These are phyloP conservation scores for Phaenicophaeus curvirostris DNA, from an alignment of 2,797 vertebrate species.

Conservation along the genomic window DNA sequence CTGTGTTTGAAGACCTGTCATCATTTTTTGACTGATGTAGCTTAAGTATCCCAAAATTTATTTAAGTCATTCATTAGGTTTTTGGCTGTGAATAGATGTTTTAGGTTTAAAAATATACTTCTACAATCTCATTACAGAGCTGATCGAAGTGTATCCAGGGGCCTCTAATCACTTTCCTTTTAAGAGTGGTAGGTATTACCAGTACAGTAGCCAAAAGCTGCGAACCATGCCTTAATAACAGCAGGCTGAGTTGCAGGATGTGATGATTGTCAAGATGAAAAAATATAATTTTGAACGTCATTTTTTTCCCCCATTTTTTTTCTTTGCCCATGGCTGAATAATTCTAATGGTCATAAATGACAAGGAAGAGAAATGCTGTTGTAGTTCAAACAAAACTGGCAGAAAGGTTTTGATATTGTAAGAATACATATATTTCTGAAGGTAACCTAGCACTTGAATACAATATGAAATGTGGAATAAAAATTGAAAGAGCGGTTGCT, in stretches of 20 bases:
- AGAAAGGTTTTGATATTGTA: not conserved
- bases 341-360: not conserved
- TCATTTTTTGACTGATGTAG: constrained; percentile 20
- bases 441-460: not conserved
- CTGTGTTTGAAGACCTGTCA: constrained; percentile 9
- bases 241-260: not conserved
- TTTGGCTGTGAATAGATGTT: not conserved
- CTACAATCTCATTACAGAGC: not conserved
- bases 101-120: not conserved
- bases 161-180: not conserved
- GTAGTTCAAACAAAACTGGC: not conserved
- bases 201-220: not conserved
- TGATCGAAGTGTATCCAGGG: not conserved
- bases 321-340: not conserved
- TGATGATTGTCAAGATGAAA: not conserved
- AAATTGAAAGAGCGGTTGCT: not conserved
- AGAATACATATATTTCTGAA: not conserved
- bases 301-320: not conserved
- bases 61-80: not conserved
- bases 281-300: not conserved
- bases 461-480: not conserved
- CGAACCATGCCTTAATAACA: not conserved
- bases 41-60: not conserved
- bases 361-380: not conserved
- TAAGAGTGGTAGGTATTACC: not conserved